Percentiles rank a stretch among this genome's conserved stretches.
phyloP scores from a whole-genome alignment of 2,888 invertebrate species.

The Stenodera caucasica region DNA sequence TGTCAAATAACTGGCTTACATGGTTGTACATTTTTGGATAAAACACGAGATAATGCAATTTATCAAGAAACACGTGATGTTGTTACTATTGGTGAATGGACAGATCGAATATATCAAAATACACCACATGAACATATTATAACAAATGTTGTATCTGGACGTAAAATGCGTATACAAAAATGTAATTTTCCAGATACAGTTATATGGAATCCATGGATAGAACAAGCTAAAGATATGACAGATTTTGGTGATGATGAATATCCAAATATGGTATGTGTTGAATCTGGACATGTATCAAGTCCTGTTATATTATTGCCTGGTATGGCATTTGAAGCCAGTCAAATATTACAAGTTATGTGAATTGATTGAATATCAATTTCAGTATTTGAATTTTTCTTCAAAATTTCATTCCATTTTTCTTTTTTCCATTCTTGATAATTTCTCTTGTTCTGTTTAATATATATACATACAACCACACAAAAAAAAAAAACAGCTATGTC shows the following conservation, averaged over 20 bases:
- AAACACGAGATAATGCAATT: slow-evolving; percentile 81
- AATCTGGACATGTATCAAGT: slow-evolving; percentile 87
- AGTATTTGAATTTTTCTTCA: slow-evolving; percentile 31
- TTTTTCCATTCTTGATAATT: neutral
- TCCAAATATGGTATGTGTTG: slow-evolving; percentile 95
- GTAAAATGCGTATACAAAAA: slow-evolving; percentile 91
- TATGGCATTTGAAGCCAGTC: slow-evolving; percentile 89
- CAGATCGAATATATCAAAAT: slow-evolving; percentile 91
- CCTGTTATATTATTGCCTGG: slow-evolving; percentile 87
- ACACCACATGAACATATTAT: slow-evolving; percentile 92
- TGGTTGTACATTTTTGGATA: slow-evolving; percentile 74
- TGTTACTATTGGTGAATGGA: slow-evolving; percentile 89
- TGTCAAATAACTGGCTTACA: slow-evolving; percentile 92
- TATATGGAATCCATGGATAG: slow-evolving; percentile 96
- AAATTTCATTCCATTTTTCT: slow-evolving; percentile 15
- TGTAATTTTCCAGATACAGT: slow-evolving; percentile 96
- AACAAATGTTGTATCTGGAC: slow-evolving; percentile 87
- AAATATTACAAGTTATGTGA: slow-evolving; percentile 77
- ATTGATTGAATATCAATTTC: neutral
- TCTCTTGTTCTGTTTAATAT: neutral
- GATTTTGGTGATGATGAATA: slow-evolving; percentile 98
- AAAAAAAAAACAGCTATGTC: slow-evolving; percentile 14
- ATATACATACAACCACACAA: neutral
- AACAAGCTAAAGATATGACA: slow-evolving; percentile 87
- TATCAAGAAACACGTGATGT: slow-evolving; percentile 91